Conservation (phyloP, 2,113 vertebrate species). For the Lipotes vexillifer region DNA sequence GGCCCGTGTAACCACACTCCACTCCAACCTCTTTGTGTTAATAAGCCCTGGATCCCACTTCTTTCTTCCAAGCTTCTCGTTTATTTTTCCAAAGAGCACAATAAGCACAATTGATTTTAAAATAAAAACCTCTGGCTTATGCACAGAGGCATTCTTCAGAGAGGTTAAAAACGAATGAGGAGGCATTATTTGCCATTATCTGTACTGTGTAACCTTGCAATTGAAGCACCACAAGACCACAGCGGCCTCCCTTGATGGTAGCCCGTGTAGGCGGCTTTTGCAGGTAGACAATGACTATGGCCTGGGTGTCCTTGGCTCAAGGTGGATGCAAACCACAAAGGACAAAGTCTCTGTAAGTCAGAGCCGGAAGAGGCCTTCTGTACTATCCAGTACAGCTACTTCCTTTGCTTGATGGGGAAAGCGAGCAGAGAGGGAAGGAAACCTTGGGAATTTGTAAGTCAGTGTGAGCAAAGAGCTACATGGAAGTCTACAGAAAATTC, state of each 20-base stretch:
- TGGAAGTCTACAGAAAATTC: background rate
- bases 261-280: background rate
- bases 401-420: background rate
- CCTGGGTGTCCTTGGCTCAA: background rate
- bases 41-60: background rate
- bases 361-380: background rate
- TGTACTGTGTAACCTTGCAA: conserved; percentile 25
- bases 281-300: background rate
- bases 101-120: conserved; percentile 72
- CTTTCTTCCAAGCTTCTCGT: background rate
- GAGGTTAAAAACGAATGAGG: conserved; percentile 58
- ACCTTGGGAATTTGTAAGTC: background rate
- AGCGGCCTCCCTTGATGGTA: background rate
- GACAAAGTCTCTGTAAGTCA: background rate
- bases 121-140: conserved; percentile 61
- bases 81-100: conserved; percentile 54
- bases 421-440: background rate
- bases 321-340: background rate
- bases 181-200: conserved; percentile 37
- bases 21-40: conserved; percentile 8
- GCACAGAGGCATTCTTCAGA: conserved; percentile 61
- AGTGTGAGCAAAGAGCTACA: background rate
- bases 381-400: no score
- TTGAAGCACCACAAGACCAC: background rate
- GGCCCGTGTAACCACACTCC: background rate